Base-by-base conservation (phyloP, 2,797 vertebrate genomes). In the Chiloscyllium punctatum region DNA sequence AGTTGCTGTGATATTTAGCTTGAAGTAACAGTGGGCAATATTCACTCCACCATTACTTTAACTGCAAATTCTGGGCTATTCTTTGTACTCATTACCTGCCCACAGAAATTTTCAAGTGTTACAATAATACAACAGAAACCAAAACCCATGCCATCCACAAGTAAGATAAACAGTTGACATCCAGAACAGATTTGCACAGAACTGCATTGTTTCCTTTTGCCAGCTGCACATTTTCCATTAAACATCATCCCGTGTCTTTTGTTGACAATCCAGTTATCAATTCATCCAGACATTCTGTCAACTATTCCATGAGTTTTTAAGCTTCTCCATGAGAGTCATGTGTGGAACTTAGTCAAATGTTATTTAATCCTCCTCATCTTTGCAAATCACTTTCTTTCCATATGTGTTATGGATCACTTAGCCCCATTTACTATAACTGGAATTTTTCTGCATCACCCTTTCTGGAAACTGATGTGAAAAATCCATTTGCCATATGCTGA, bases 381-480 rank as follows among this genome's bases (percentile, higher is more conserved):
- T 30, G 51, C 51, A 5, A 25, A 48, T 57, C 25, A 30, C 25
- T 88, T 88, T 88, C 86, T 88, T 88, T 88, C 86, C 51, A 30
- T 88, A 27, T 57, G 11, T 33, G 51, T 27, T 57, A 57, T 88
- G 86, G 86, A 57, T 57, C 51, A 88, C 86, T 88, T 30, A 57
- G 0, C 25, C 48, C 27, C 51, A 53, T 88, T 88, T 11, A 3
- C 86, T 30, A 15, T 57, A 53, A 57, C 42, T 88, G 86, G 27
- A 57, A 88, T 57, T 87, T 53, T 53, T 27, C 57, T 62, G 57
- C 42, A 87, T 27, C 25, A 53, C 15, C 51, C 3, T 53, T 88
- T 57, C 25, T 88, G 86, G 86, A 87, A 87, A 87, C 21, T 87
- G 84, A 84, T 87, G 48, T 87, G 48, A 87, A 87, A 87, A 87